Evolutionary conservation across 2,797 vertebrate species (phyloP), one percentile per base, ranked within the genome.

Genomic region (Podarcis lilfordi): DNA sequence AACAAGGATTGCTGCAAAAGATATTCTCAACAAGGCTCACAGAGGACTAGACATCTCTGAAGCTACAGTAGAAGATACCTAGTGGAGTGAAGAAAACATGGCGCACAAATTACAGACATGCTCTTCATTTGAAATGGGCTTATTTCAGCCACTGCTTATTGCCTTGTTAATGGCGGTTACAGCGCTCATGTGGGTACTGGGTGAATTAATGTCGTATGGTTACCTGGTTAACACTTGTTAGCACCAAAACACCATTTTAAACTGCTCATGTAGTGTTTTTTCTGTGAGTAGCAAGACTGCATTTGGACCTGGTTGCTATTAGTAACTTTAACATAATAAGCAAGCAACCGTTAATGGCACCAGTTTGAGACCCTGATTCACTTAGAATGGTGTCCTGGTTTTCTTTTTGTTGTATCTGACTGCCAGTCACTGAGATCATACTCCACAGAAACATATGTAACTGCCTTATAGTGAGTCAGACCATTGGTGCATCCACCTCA

Each of bases 101-200:
- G 10, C 40, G 15, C n/a, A 66, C 40, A 29, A 29, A n/a, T 19
- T 23, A 80, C n/a, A 59, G 35, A 6, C 13, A 66, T 91, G 90
- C 89, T 93, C 94, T 93, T 75, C 88, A 89, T 93, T 91, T 92
- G 91, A 85, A 84, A 89, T 23, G 90, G 92, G 92, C 87, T 81
- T 45, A 88, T 84, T 85, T 88, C 91, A 91, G 85, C 90, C 86
- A 92, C 89, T 91, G 89, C 11, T 88, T 90, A 9, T 91, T 8
- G 82, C 93, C 91, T 3, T 91, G 61, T 89, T 93, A 87, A 90
- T 45, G 92, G 40, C 2, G 93, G 92, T 75, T 82, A 45, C 25
- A 9, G 50, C 13, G 89, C 0, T 29, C 45, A 89, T 40, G 21
- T 1, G 1, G 86, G 89, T 5, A 90, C 76, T 29, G 43, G 76